Percentiles rank a stretch among this genome's conserved stretches.
Evolutionary conservation across 2,113 vertebrate species (phyloP).

Genomic region (Saccopteryx bilineata): DNA sequence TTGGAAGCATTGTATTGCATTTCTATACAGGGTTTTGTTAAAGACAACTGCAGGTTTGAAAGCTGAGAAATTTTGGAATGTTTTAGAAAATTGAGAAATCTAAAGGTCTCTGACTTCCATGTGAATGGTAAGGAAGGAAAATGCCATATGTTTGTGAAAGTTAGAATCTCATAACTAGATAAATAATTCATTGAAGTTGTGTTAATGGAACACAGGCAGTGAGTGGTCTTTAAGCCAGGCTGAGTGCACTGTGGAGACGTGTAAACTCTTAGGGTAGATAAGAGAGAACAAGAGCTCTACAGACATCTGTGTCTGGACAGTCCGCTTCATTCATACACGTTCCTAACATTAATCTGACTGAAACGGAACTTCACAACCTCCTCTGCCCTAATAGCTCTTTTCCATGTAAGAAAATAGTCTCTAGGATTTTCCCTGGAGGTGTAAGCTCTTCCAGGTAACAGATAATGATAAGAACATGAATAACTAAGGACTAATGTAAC

Average conservation of each 20-base stretch:
- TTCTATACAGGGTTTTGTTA: conserved; percentile 44
- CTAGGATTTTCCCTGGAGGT: not conserved
- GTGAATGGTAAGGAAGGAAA: conserved; percentile 39
- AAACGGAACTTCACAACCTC: not conserved
- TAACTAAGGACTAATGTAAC: not conserved
- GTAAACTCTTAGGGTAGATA: not conserved
- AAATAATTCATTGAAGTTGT: not conserved
- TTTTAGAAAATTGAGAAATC: not conserved
- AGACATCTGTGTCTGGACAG: not conserved
- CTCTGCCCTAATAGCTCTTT: not conserved
- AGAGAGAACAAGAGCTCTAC: not conserved
- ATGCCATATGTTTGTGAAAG: not conserved
- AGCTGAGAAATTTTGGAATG: not conserved
- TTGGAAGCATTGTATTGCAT: not conserved
- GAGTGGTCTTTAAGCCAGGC: not conserved
- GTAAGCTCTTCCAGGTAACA: not conserved
- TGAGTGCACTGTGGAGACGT: not conserved
- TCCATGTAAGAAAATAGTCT: not conserved
- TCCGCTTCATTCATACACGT: not conserved
- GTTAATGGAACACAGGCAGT: not conserved
- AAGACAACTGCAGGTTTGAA: conserved; percentile 35
- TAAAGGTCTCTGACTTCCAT: not conserved
- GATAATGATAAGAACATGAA: not conserved
- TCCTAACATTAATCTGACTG: not conserved
- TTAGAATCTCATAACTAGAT: not conserved